Conservation (phyloP, 2,113 vertebrate genomes). For the Zeus faber region DNA sequence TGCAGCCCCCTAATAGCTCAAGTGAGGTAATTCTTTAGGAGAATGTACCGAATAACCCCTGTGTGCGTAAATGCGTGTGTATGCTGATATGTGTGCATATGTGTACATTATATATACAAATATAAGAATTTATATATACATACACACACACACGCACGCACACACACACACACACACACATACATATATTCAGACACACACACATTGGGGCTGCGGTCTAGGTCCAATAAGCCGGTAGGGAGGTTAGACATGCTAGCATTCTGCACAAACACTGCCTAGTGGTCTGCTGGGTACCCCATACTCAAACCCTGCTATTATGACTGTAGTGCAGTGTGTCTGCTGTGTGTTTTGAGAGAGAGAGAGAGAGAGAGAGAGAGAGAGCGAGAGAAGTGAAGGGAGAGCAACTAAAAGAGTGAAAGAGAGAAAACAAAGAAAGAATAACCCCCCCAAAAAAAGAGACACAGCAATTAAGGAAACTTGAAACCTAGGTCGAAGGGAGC, state of each 20-base stretch:
- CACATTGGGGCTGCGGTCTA: constrained; percentile 64
- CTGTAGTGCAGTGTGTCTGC: constrained; percentile 34
- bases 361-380: neutral
- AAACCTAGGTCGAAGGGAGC: too few relatives aligned
- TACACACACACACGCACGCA: neutral
- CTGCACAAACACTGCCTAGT: constrained; percentile 61
- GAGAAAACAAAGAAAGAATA: constrained; percentile 44
- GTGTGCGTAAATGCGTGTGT: constrained; percentile 9
- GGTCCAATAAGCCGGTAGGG: constrained; percentile 60
- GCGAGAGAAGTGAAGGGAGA: neutral
- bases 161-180: constrained; percentile 18
- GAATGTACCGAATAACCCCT: constrained; percentile 60
- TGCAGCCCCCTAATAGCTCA: constrained; percentile 62
- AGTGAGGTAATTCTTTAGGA: constrained; percentile 68
- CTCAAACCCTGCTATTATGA: constrained; percentile 55
- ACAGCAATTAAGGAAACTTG: constrained; percentile 30
- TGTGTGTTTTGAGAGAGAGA: constrained; percentile 16
- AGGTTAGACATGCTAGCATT: constrained; percentile 63
- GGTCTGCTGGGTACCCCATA: constrained; percentile 29
- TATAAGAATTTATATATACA: constrained; percentile 29
- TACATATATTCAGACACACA: neutral
- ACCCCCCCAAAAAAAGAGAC: too few relatives aligned
- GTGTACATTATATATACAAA: constrained; percentile 6
- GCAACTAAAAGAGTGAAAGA: constrained; percentile 7
- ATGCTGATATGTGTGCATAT: constrained; percentile 6